Base-by-base conservation (phyloP, 2,888 invertebrate genomes). In the Eristalinus sepulchralis region DNA sequence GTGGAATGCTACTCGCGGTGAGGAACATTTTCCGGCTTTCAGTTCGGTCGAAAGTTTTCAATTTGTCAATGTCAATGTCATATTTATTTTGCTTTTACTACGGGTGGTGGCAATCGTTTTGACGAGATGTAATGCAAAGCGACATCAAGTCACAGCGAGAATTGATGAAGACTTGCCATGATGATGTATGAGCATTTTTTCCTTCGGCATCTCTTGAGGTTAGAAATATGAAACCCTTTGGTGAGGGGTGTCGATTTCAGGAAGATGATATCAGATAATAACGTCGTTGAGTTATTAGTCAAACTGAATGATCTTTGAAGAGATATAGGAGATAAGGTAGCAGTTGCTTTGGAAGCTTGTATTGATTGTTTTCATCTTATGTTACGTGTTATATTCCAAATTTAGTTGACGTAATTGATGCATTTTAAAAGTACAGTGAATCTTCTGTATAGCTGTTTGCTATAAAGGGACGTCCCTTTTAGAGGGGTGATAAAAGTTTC, bases 51-150 rank as follows among this genome's bases (percentile, higher is more conserved):
- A 67, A n/a, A 53, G 71, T 47, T 60, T 60, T 47, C 64, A 66
- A 66, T 72, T 79, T 47, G 47, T 47, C 47, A 47, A n/a, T 72
- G 27, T 62, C 60, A 53, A 59, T 47, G 57, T 71, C 57, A 31
- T 68, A 55, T 63, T 63, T 63, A 47, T 34, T 47, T 17, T 27
- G 39, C 47, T 24, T 13, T 60, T 47, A 66, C 33, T 72, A 24
- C 62, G 62, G 11, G 47, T 59, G 11, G 47, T 59, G 67, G 60
- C 53, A 34, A 24, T 62, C 47, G 34, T n/a, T 47, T 47, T 47
- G 47, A 47, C 47, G 47, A 47, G 47, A 47, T 47, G 47, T 47
- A 47, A 47, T 5, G 47, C 17, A 17, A 47, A 47, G 17, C 47
- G 47, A 47, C 47, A 17, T 47, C 47, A 47, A 47, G 47, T 47